Evolutionary conservation across 1,140 invertebrate genomes (phyloP).

Genomic region (Drosophila asahinai): DNA sequence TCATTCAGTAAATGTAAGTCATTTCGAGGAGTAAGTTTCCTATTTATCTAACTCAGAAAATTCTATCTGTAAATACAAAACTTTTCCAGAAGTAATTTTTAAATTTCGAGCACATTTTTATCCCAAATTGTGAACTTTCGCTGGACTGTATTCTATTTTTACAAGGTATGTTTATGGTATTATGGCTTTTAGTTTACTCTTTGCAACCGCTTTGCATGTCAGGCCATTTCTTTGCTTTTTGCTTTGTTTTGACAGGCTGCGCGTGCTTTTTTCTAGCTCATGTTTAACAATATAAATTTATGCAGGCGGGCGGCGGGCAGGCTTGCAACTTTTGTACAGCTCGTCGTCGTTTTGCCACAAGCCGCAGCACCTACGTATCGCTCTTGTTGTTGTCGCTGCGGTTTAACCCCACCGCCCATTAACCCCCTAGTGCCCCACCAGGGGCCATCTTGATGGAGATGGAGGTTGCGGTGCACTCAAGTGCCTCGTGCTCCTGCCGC

Average conservation of each 20-base stretch:
- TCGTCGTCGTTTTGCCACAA: conserved; percentile 57
- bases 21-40: background rate
- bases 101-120: background rate
- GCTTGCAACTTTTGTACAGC: conserved; percentile 52
- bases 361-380: conserved; percentile 63
- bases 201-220: conserved; percentile 48
- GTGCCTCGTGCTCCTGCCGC: conserved; percentile 33
- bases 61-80: background rate
- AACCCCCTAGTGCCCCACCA: conserved; percentile 13
- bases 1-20: no score
- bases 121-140: conserved; percentile 6
- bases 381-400: conserved; percentile 53
- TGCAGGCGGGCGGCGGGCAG: conserved; percentile 41
- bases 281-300: conserved; percentile 81
- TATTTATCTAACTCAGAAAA: background rate
- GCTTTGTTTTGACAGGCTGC: conserved; percentile 63
- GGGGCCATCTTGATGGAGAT: conserved; percentile 39
- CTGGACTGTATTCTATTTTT: conserved; percentile 16
- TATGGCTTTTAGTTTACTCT: conserved; percentile 16
- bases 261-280: conserved; percentile 81
- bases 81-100: background rate
- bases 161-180: conserved; percentile 17
- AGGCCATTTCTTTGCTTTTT: conserved; percentile 47
- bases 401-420: conserved; percentile 42
- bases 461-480: conserved; percentile 60